Conservation (phyloP, 2,113 vertebrate species). For the Lepisosteus oculatus region DNA sequence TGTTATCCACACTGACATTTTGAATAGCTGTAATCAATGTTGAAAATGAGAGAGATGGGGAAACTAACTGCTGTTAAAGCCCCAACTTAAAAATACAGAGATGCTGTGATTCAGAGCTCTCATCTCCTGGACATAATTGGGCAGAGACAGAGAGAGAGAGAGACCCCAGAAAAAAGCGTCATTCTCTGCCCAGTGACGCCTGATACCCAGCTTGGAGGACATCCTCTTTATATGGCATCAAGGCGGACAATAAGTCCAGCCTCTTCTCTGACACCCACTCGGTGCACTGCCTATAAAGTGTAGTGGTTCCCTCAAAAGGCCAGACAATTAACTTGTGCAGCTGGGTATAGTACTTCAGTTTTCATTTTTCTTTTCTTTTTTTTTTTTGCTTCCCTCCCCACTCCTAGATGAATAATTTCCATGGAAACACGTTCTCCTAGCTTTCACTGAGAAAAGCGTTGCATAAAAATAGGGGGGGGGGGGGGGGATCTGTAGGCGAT, state of each 20-base stretch:
- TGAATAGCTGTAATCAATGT: neutral
- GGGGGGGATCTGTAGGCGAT: too few species aligned
- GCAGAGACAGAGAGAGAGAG: neutral
- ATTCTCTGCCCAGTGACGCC: constrained; percentile 43
- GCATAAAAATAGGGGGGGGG: too few species aligned
- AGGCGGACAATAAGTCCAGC: constrained; percentile 41
- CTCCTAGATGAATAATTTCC: too few species aligned
- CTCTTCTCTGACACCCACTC: constrained; percentile 47
- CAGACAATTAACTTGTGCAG: neutral
- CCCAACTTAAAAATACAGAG: neutral
- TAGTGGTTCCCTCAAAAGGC: neutral
- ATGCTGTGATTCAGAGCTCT: constrained; percentile 6
- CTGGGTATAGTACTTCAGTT: neutral
- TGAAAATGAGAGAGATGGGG: neutral
- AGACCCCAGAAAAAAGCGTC: neutral
- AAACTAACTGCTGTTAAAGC: neutral
- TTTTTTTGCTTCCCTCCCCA: too few species aligned
- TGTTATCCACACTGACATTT: neutral
- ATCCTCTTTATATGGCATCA: constrained; percentile 45
- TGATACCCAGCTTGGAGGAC: constrained; percentile 28
- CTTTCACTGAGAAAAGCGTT: too few species aligned
- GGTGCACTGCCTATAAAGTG: constrained; percentile 22
- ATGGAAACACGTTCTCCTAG: too few species aligned
- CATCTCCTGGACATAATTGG: neutral
- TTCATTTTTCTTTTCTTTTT: neutral